Evolutionary conservation across 1,140 invertebrate species (phyloP).

Genomic region (Kradibia gibbosae): DNA sequence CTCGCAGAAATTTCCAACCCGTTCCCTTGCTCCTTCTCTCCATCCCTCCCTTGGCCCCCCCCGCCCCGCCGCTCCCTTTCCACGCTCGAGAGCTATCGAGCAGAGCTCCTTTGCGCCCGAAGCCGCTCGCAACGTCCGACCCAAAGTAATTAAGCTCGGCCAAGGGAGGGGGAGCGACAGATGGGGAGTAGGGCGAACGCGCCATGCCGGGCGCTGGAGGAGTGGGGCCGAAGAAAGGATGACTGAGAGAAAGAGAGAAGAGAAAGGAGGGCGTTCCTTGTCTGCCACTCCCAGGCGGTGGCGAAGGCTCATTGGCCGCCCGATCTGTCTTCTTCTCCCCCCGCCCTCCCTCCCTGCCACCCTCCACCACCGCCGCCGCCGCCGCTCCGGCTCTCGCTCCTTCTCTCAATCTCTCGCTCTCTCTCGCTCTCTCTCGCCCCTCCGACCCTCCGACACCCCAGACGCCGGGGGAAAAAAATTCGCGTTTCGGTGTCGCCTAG

Average conservation of each 20-base stretch:
- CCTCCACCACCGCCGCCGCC: too few species aligned
- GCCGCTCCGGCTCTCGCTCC: too few species aligned
- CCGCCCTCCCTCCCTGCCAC: not conserved
- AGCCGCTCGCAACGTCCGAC: not conserved
- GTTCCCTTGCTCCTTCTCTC: not conserved
- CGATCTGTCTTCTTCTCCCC: not conserved
- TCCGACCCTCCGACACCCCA: too few species aligned
- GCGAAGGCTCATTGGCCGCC: constrained; percentile 16
- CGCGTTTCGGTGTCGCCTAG: not conserved
- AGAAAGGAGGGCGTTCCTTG: constrained; percentile 61
- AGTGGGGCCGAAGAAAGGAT: constrained; percentile 6
- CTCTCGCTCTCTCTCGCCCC: too few species aligned
- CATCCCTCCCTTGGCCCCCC: not conserved
- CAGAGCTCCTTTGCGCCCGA: too few species aligned
- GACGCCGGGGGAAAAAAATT: not conserved
- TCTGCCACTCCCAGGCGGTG: constrained; percentile 53
- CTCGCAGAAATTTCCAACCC: constrained; percentile 17
- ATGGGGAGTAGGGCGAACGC: constrained; percentile 42
- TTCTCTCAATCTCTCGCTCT: too few species aligned
- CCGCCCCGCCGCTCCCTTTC: not conserved
- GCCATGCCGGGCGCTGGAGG: not conserved
- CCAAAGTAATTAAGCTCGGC: constrained; percentile 13
- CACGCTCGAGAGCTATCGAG: not conserved
- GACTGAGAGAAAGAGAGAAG: constrained; percentile 33
- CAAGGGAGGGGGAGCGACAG: not conserved